Conservation (phyloP, 2,797 vertebrate species). For the Poecilia wingei region DNA sequence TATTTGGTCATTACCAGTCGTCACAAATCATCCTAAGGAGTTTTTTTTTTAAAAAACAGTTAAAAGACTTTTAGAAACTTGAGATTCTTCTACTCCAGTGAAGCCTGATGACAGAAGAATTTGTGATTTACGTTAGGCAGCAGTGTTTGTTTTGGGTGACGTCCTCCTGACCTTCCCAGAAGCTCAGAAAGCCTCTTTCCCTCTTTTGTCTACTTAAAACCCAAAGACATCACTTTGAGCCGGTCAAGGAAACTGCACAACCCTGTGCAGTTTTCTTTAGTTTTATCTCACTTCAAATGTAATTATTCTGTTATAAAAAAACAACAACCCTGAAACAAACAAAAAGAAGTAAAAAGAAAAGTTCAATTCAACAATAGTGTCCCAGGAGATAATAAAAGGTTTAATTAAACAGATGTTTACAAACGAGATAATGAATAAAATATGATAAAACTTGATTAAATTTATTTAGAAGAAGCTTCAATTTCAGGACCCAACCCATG, state of each 20-base stretch:
- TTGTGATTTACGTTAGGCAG: no score
- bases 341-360: not conserved
- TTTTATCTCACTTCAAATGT: not conserved
- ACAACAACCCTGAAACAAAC: not conserved
- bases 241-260: no score
- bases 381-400: not conserved
- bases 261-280: not conserved
- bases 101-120: not conserved
- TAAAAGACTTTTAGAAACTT: not conserved
- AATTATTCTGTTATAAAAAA: not conserved
- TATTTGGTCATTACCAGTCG: not conserved
- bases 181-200: not conserved
- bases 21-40: not conserved
- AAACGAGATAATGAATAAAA: not conserved
- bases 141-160: not conserved
- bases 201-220: not conserved
- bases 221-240: no score
- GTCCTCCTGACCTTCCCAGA: not conserved
- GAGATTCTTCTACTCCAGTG: not conserved
- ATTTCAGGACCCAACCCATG: not conserved
- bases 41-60: no score
- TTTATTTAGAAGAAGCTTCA: not conserved
- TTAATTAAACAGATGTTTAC: not conserved
- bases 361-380: not conserved
- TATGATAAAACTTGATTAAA: not conserved